phyloP scores from a whole-genome alignment of 2,888 invertebrate species.

The Caenorhabditis panamensis region DNA sequence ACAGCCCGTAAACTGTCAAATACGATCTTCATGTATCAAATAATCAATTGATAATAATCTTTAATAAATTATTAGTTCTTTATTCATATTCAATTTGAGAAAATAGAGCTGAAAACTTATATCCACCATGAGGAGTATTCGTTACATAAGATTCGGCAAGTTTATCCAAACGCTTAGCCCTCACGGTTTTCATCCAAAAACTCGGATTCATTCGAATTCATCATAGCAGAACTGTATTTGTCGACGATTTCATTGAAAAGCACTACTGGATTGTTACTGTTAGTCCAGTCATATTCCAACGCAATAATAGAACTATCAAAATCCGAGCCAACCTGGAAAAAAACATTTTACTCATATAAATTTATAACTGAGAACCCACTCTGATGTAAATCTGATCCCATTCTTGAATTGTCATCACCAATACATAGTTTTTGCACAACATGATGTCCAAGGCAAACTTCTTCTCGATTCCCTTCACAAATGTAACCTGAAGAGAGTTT shows the following conservation, averaged over 20 bases:
- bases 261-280: no score
- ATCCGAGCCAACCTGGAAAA: slow-evolving; percentile 76
- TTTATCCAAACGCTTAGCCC: no score
- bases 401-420: slow-evolving; percentile 77
- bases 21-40: slow-evolving; percentile 41
- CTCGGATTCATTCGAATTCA: no score
- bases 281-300: no score
- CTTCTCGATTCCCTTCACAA: slow-evolving; percentile 76
- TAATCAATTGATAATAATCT: slow-evolving; percentile 7
- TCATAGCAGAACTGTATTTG: no score
- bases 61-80: slow-evolving; percentile 35
- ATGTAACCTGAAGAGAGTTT: slow-evolving; percentile 75
- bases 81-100: no score
- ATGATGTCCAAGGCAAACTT: slow-evolving; percentile 72
- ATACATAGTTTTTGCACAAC: slow-evolving; percentile 78
- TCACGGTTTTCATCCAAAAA: no score
- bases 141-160: no score
- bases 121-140: no score
- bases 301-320: slow-evolving; percentile 77
- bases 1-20: slow-evolving; percentile 42
- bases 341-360: background rate
- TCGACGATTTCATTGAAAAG: no score
- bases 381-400: slow-evolving; percentile 78
- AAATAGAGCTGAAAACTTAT: no score
- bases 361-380: slow-evolving; percentile 52